These are phyloP conservation scores for Peromyscus polionotus DNA, from an alignment of 2,113 vertebrate species.

Conservation along the genomic window DNA sequence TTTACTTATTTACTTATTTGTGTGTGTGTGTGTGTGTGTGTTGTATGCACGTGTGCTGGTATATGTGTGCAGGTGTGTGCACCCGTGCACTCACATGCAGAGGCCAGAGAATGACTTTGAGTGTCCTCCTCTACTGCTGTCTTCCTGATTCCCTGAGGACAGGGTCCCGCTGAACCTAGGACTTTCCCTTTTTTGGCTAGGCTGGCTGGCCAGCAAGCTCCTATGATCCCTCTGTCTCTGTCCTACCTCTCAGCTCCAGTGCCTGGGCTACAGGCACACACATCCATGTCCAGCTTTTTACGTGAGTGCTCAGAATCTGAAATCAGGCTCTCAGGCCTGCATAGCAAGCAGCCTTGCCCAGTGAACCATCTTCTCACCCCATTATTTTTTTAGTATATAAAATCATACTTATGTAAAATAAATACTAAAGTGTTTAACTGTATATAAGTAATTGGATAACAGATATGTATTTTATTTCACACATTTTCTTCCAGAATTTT, in stretches of 20 bases:
- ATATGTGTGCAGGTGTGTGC: not conserved
- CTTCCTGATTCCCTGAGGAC: not conserved
- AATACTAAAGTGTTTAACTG: no score
- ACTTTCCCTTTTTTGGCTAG: not conserved
- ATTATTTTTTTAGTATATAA: not conserved
- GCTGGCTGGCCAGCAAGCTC: not conserved
- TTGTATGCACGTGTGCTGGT: not conserved
- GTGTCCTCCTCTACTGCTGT: not conserved
- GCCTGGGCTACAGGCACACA: not conserved
- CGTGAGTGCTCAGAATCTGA: not conserved
- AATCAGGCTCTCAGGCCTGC: not conserved
- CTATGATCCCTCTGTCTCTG: not conserved
- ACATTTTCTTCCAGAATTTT: not conserved
- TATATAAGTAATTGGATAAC: not conserved
- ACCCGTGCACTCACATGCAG: not conserved
- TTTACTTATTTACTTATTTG: not conserved
- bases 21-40: not conserved
- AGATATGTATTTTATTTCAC: not conserved
- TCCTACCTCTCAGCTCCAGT: not conserved
- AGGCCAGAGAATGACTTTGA: not conserved
- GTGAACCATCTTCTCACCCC: not conserved
- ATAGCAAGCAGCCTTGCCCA: not conserved
- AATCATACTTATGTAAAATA: not conserved
- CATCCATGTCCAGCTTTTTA: not conserved
- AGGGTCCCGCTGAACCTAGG: no score